phyloP scores from a whole-genome alignment of 2,797 vertebrate genomes.

The Vultur gryphus region DNA sequence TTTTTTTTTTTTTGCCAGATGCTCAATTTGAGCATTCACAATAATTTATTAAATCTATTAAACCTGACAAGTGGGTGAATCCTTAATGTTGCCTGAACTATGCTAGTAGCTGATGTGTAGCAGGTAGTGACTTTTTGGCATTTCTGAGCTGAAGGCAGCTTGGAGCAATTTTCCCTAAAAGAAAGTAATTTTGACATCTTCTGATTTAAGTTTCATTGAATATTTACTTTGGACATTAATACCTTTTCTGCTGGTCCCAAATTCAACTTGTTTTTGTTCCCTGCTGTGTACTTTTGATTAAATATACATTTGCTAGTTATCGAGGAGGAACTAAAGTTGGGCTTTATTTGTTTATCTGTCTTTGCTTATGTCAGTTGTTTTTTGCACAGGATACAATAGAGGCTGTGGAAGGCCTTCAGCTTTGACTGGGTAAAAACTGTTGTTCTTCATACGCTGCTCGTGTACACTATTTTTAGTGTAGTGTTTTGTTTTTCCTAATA shows the following conservation, averaged over 20 bases:
- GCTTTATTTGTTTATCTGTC: background rate
- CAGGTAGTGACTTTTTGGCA: background rate
- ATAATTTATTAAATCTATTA: background rate
- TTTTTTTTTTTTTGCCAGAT: background rate
- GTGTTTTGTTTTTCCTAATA: conserved; percentile 2
- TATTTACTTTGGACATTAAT: background rate
- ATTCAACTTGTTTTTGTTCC: accelerated
- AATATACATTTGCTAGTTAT: background rate
- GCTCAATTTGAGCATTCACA: background rate
- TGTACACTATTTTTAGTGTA: conserved; percentile 6
- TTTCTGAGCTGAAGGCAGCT: background rate
- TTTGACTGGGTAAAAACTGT: background rate
- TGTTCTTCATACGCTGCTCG: background rate
- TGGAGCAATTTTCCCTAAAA: background rate
- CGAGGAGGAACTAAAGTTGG: background rate
- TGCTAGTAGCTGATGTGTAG: background rate
- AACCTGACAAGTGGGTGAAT: background rate
- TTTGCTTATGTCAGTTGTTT: background rate
- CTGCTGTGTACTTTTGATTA: background rate
- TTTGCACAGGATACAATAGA: background rate
- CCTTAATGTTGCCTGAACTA: background rate
- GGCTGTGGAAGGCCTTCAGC: background rate
- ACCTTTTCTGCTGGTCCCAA: background rate
- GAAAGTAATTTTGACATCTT: background rate
- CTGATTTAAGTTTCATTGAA: background rate